A percentile compares a stretch with the other conserved stretches of the same genome.
phyloP scores from a whole-genome alignment of 2,797 vertebrate species.

The Anas flavirostris region DNA sequence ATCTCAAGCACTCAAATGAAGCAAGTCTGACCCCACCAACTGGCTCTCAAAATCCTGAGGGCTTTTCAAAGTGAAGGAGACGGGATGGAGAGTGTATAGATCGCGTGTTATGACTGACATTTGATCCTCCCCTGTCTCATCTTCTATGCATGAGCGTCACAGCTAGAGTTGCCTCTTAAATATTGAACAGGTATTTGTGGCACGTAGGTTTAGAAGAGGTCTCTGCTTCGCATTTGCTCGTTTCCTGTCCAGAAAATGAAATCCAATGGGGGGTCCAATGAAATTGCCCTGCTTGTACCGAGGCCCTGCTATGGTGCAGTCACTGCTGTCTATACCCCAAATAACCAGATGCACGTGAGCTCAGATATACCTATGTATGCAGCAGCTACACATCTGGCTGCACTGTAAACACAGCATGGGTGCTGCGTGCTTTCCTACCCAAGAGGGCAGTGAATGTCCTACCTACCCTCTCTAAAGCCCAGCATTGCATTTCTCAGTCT shows the following conservation, averaged over 20 bases:
- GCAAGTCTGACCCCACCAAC: background rate
- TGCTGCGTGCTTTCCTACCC: background rate
- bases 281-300: rapidly evolving
- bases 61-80: background rate
- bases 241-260: background rate
- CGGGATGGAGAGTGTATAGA: background rate
- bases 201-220: background rate
- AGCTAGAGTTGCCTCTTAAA: slow-evolving; percentile 46
- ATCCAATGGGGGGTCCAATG: background rate
- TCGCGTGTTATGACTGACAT: background rate
- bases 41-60: background rate
- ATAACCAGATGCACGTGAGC: background rate
- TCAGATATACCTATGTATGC: background rate
- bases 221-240: background rate
- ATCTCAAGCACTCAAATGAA: background rate
- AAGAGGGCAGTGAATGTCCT: background rate
- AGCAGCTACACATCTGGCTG: background rate
- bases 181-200: slow-evolving; percentile 33
- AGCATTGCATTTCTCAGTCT: background rate
- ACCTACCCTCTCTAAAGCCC: background rate
- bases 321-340: background rate
- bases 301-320: rapidly evolving
- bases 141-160: background rate
- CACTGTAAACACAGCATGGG: background rate
- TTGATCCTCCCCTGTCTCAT: slow-evolving; percentile 8